Evolutionary conservation across 2,113 vertebrate genomes (phyloP).

Genomic region (Carollia perspicillata): DNA sequence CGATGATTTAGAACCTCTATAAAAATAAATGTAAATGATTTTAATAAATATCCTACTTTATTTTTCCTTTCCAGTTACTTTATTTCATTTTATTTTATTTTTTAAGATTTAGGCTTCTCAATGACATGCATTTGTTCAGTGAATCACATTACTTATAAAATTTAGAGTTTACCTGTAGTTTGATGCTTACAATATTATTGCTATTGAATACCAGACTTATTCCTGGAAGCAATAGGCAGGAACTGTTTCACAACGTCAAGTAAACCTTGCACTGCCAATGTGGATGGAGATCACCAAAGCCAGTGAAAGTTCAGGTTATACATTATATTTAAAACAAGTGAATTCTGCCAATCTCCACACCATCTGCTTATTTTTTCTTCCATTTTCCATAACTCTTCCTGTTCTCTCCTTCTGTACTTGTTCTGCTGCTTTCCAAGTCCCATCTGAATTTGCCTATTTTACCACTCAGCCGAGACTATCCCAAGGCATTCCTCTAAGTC

Average conservation of each 20-base stretch:
- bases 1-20: slow-evolving; percentile 14
- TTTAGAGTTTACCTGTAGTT: slow-evolving; percentile 1
- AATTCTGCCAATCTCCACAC: slow-evolving; percentile 35
- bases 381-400: slow-evolving; percentile 37
- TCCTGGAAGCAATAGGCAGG: slow-evolving; percentile 24
- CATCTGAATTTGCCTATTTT: slow-evolving; percentile 37
- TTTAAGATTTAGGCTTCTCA: not conserved
- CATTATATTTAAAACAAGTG: slow-evolving; percentile 35
- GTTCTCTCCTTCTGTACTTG: slow-evolving; percentile 38
- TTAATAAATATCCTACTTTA: slow-evolving; percentile 48
- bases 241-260: not conserved
- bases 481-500: not conserved
- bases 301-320: slow-evolving; percentile 33
- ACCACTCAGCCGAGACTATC: not conserved
- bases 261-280: not conserved
- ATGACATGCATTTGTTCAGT: not conserved
- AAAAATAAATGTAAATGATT: slow-evolving; percentile 36
- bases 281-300: slow-evolving; percentile 1
- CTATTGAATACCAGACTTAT: slow-evolving; percentile 5
- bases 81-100: not conserved
- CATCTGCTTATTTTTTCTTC: slow-evolving; percentile 41
- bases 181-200: not conserved
- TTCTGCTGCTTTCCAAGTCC: slow-evolving; percentile 32
- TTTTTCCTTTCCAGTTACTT: not conserved
- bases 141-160: slow-evolving; percentile 4